Evolutionary conservation across 2,113 vertebrate genomes (phyloP), one percentile per base, ranked within the genome.

Genomic region (Anser cygnoides): DNA sequence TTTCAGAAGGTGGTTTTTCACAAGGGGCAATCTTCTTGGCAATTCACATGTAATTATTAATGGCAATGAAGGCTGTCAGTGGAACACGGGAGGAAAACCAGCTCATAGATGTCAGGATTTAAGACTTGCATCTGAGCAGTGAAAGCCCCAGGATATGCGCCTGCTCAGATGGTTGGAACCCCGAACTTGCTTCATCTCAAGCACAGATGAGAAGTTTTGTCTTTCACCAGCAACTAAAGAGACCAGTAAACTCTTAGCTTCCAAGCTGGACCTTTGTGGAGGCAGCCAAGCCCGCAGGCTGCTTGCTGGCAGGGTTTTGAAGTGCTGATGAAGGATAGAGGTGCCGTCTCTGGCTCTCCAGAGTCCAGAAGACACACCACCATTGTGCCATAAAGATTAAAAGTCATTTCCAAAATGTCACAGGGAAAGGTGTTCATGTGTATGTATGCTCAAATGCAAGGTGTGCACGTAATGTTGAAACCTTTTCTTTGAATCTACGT

Each of bases 371-470:
- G 44, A 70, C 25, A 55, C 22, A 85, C 35, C 11, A 23, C 11
- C 61, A 3, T 7, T 49, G 39, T 44, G 14, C 57, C 4, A 1
- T 63, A 72, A 82, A 35, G 70, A 25, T 33, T 76, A 49, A 85
- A 3, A 54, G 16, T 52, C 0, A 11, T 33, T 94, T 94, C 43
- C 31, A 49, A 71, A 67, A 89, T 33, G 25, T 63, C 28, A 33
- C 19, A 1, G 3, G 52, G 59, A 14, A 59, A 55, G 0, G 1
- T 4, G 9, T 63, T 84, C 46, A 14, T 13, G 7, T 2, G 0
- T 21, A 6, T 25, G 19, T 29, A 13, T 22, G 52, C 13, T 87
- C 61, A 63, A 29, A 55, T 20, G 43, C 26, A 68, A 74, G 52
- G 31, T 26, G 10, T 9, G 18, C 16, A 6, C 23, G 49, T 35